A percentile compares a stretch with the other conserved stretches of the same genome.
Conservation (phyloP, 2,888 invertebrate genomes). For the Rapana venosa region DNA sequence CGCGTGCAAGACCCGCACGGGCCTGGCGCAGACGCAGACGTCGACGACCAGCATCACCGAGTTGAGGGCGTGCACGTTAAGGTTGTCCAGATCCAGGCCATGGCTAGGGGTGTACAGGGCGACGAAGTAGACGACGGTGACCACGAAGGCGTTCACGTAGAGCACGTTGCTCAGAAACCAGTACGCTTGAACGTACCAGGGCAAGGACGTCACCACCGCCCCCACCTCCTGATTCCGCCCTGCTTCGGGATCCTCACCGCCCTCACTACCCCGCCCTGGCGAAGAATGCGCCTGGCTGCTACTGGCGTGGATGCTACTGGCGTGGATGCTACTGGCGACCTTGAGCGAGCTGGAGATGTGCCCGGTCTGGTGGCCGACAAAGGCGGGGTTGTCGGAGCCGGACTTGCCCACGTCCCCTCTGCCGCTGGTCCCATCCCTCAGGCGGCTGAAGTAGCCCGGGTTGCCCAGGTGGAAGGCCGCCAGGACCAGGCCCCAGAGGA, state of each 20-base stretch:
- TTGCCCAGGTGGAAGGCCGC: constrained; percentile 31
- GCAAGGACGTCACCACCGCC: neutral
- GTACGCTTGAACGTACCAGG: constrained; percentile 63
- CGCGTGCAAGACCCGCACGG: constrained; percentile 66
- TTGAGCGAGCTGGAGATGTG: too few species aligned
- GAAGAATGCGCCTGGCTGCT: neutral
- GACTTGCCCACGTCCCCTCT: neutral
- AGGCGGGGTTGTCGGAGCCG: neutral
- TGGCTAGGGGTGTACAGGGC: constrained; percentile 55
- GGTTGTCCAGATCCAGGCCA: constrained; percentile 48
- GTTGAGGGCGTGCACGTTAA: constrained; percentile 68
- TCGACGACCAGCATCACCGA: constrained; percentile 63
- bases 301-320: too few species aligned
- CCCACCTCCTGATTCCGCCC: neutral
- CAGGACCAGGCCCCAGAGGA: constrained; percentile 55
- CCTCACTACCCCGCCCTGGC: neutral
- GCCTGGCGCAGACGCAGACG: constrained; percentile 60
- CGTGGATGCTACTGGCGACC: too few species aligned
- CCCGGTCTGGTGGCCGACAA: neutral
- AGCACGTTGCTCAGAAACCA: constrained; percentile 66
- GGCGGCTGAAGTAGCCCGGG: neutral
- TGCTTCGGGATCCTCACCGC: neutral
- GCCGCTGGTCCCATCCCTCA: neutral
- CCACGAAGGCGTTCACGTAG: constrained; percentile 59
- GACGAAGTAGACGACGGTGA: constrained; percentile 69